These are phyloP conservation scores for Sardinella longiceps DNA, from an alignment of 2,797 vertebrate species.

Conservation along the genomic window DNA sequence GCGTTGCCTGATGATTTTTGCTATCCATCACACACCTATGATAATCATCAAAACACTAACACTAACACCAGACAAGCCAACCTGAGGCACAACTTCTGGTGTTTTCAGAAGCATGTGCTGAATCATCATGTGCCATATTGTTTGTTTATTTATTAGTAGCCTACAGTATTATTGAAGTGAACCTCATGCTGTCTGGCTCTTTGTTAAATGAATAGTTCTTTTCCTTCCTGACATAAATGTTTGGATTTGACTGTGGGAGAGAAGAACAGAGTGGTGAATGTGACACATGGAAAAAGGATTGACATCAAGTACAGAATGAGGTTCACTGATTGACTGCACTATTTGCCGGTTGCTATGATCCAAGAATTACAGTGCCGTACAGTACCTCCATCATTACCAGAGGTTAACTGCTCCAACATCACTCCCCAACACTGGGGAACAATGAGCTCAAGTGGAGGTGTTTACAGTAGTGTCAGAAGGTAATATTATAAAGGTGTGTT, in stretches of 20 bases:
- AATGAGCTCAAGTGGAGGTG: slow-evolving; percentile 42
- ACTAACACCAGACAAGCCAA: neutral
- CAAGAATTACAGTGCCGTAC: slow-evolving; percentile 37
- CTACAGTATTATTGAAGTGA: neutral
- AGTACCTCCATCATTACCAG: slow-evolving; percentile 45
- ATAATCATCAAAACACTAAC: slow-evolving; percentile 18
- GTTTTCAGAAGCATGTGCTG: neutral
- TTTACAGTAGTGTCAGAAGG: slow-evolving; percentile 50
- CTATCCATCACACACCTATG: slow-evolving; percentile 26
- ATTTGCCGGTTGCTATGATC: slow-evolving; percentile 36
- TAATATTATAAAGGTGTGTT: slow-evolving; percentile 57
- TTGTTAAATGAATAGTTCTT: neutral
- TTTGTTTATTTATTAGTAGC: slow-evolving; percentile 5
- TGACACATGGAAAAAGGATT: neutral
- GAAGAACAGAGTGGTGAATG: neutral
- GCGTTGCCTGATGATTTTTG: slow-evolving; percentile 24
- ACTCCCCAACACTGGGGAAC: slow-evolving; percentile 41
- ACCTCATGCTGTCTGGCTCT: neutral
- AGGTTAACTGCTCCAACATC: slow-evolving; percentile 40
- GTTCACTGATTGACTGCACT: slow-evolving; percentile 29
- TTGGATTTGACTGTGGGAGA: neutral
- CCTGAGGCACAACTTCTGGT: slow-evolving; percentile 1
- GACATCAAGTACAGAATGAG: slow-evolving; percentile 29
- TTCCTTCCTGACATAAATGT: neutral
- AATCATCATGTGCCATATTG: neutral